phyloP scores from a whole-genome alignment of 1,140 invertebrate genomes.

The Gonatopus flavifemur region DNA sequence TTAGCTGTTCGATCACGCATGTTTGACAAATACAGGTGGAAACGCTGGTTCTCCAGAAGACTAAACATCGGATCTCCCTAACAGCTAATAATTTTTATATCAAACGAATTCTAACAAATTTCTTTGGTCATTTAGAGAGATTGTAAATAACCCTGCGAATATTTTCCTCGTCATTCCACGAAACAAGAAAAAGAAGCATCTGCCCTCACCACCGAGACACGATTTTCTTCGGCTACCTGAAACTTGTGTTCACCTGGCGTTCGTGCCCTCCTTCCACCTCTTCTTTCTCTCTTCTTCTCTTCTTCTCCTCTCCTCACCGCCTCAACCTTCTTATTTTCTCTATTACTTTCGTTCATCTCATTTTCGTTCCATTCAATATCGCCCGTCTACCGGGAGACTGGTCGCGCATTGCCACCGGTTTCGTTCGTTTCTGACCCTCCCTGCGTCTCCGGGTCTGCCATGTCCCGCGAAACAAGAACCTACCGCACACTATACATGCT shows the following conservation, averaged over 20 bases:
- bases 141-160: too few relatives aligned
- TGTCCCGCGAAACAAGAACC: conserved; percentile 4
- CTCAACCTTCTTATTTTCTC: background rate
- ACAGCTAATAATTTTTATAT: background rate
- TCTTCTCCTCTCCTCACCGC: background rate
- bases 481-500: too few relatives aligned
- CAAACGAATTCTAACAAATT: too few relatives aligned
- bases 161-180: background rate
- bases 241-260: conserved; percentile 30
- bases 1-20: too few relatives aligned
- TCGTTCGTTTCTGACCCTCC: background rate
- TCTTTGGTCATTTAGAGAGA: too few relatives aligned
- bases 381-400: background rate
- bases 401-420: background rate
- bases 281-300: background rate
- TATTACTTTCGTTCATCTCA: background rate
- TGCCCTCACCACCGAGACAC: background rate
- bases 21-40: conserved; percentile 15
- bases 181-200: background rate
- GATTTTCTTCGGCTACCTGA: conserved; percentile 22
- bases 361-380: background rate
- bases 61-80: background rate
- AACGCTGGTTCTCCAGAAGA: background rate
- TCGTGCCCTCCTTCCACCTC: background rate
- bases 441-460: background rate